Evolutionary conservation across 1,140 invertebrate genomes (phyloP), one percentile per base, ranked within the genome.

Genomic region (Anthonomus grandis): DNA sequence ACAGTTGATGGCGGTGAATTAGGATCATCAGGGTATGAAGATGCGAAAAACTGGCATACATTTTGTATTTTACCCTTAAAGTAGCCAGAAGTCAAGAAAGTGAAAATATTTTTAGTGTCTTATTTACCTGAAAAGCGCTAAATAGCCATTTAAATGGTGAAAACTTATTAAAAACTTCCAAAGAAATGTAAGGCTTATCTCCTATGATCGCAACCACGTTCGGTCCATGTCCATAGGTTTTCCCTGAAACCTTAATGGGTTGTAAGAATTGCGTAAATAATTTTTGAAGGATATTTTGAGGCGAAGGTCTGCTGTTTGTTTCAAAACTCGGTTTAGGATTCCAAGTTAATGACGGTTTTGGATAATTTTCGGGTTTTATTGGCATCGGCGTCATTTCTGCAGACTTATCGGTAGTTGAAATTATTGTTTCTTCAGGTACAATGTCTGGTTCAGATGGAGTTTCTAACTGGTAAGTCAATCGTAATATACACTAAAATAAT

Each of bases 171-270:
- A 50, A 50, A 37, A 50, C 19, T 37, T 50, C 47, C 34, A 50
- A 21, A 4, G 47, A 50, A 38, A 50, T 50, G 21, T 50, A 50
- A n/a, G 47, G 47, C 21, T 50, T 50, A 38, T 50, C 47, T 8
- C 47, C 47, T 8, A 50, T 38, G 9, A 50, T 50, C 2, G 47
- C 47, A 5, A 50, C 23, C 2, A 50, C 31, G 13, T 22, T 37
- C 12, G 47, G 47, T 10, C 47, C 47, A 21, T 50, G 38, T 10
- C 47, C 47, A 21, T 50, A 50, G 15, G 47, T 50, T 50, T 50
- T 50, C n/a, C 18, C 34, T 2, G 31, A n/a, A 8, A 37, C n/a
- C 38, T n/a, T 50, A 4, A 22, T 15, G 9, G 47, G 47, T 22
- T 21, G 19, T 22, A 50, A 50, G 23, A 50, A 8, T 22, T 50